Conservation (phyloP, 2,888 invertebrate species). For the Acrobasis suavella region DNA sequence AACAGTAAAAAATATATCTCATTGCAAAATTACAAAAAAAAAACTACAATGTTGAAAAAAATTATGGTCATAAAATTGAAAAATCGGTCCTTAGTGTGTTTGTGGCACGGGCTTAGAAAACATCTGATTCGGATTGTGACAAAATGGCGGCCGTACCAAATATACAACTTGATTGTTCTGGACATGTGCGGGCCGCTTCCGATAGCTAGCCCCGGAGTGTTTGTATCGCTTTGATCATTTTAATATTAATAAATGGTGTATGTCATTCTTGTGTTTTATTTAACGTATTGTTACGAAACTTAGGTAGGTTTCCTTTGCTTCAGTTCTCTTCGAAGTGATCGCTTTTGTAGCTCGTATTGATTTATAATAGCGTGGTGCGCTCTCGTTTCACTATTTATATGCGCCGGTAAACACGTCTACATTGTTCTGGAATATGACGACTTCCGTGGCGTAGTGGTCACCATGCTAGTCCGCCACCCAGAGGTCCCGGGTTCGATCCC, state of each 20-base stretch:
- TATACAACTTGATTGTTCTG: slow-evolving; percentile 24
- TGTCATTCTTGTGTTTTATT: slow-evolving; percentile 52
- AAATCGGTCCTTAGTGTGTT: slow-evolving; percentile 25
- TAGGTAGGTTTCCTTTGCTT: too few relatives aligned
- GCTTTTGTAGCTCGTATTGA: too few relatives aligned
- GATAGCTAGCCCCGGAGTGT: slow-evolving; percentile 30
- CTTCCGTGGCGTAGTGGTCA: too few relatives aligned
- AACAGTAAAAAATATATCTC: too few relatives aligned
- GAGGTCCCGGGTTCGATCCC: too few relatives aligned
- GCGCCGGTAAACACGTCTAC: too few relatives aligned
- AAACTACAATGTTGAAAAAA: background rate
- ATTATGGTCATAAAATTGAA: background rate
- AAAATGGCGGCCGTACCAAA: slow-evolving; percentile 2
- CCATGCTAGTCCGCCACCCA: too few relatives aligned
- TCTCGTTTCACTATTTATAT: too few relatives aligned
- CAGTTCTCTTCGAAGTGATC: too few relatives aligned
- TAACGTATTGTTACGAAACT: slow-evolving; percentile 23
- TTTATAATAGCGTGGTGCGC: too few relatives aligned
- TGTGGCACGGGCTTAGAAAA: background rate
- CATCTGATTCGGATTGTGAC: background rate
- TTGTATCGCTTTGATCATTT: slow-evolving; percentile 66
- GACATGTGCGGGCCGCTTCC: slow-evolving; percentile 4
- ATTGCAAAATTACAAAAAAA: too few relatives aligned
- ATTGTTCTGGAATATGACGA: too few relatives aligned
- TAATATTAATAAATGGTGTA: slow-evolving; percentile 72